phyloP scores from a whole-genome alignment of 2,888 invertebrate species.

The Cephus spinipes region DNA sequence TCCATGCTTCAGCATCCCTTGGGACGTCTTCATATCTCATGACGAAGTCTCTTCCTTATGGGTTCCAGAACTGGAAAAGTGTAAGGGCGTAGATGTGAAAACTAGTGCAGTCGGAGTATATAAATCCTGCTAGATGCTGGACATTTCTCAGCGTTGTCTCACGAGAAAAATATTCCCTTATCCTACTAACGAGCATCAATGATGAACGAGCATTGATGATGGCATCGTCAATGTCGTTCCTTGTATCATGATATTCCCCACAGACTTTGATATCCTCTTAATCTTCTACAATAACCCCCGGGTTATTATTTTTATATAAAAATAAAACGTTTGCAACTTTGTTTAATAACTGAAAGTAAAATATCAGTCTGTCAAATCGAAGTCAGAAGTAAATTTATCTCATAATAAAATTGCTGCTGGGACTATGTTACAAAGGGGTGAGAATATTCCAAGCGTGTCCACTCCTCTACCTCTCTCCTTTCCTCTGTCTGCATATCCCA shows the following conservation, averaged over 20 bases:
- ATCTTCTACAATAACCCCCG: background rate
- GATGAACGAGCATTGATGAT: background rate
- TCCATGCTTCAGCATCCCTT: background rate
- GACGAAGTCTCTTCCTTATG: background rate
- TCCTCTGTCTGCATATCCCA: background rate
- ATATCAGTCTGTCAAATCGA: background rate
- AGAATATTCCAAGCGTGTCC: background rate
- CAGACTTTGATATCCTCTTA: background rate
- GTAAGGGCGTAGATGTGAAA: background rate
- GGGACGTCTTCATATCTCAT: background rate
- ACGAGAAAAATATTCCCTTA: background rate
- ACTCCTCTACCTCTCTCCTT: background rate
- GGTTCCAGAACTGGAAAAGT: background rate
- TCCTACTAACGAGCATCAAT: background rate
- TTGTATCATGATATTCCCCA: background rate
- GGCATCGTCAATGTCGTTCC: background rate
- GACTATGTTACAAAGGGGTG: background rate
- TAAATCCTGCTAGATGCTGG: background rate
- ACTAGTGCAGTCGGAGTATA: background rate
- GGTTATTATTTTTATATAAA: background rate
- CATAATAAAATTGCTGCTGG: background rate
- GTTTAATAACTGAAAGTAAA: background rate
- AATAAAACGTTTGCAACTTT: background rate
- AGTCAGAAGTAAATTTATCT: background rate
- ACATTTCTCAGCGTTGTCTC: background rate